phyloP scores from a whole-genome alignment of 2,888 invertebrate species.

The Noctuana brunneofusca region DNA sequence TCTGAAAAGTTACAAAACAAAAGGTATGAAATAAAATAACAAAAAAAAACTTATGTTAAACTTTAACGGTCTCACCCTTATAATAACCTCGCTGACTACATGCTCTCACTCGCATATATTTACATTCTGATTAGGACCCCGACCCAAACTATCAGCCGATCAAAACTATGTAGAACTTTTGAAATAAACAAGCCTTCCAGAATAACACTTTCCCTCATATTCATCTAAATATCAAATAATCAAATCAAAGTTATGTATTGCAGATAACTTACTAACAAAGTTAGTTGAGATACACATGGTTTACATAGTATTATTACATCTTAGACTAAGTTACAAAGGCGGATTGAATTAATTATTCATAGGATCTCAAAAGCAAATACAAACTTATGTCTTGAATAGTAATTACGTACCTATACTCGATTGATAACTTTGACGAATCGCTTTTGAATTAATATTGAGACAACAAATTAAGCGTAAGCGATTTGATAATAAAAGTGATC shows the following conservation, averaged over 20 bases:
- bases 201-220: no score
- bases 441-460: slow-evolving; percentile 3
- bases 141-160: not conserved
- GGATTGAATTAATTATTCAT: slow-evolving; percentile 33
- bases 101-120: not conserved
- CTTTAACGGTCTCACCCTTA: not conserved
- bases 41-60: no score
- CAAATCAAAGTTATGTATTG: not conserved
- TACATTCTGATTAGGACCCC: not conserved
- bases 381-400: slow-evolving; percentile 31
- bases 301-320: slow-evolving; percentile 22
- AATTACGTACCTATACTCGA: slow-evolving; percentile 25
- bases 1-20: no score
- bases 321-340: slow-evolving; percentile 20
- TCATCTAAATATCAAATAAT: not conserved
- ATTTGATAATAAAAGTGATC: not conserved
- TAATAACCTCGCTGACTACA: not conserved
- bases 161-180: no score
- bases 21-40: no score
- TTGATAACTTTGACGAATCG: slow-evolving; percentile 28
- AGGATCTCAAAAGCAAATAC: slow-evolving; percentile 21
- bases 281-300: slow-evolving; percentile 7
- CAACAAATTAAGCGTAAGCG: slow-evolving; percentile 1
- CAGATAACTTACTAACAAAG: not conserved
- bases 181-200: no score